phyloP scores from a whole-genome alignment of 2,888 invertebrate species.

The Ethmia dodecea region DNA sequence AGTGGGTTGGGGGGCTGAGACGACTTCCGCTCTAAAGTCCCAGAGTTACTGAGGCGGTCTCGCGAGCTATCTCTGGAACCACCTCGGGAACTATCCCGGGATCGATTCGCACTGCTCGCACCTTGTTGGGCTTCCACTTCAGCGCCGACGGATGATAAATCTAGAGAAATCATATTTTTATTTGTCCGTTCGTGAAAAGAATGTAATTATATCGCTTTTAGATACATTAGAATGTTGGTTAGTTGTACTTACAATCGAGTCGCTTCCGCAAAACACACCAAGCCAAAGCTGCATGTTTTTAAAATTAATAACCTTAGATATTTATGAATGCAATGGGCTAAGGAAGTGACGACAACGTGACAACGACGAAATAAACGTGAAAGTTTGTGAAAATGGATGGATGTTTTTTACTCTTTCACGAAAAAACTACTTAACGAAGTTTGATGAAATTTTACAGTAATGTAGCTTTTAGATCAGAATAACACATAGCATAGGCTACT shows the following conservation, averaged over 20 bases:
- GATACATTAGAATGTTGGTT: background rate
- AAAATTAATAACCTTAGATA: constrained; percentile 22
- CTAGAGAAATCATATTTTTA: constrained; percentile 56
- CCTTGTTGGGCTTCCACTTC: constrained; percentile 77
- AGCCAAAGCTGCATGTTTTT: constrained; percentile 87
- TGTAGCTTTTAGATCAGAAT: too few species aligned
- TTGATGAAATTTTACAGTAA: too few species aligned
- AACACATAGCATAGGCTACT: too few species aligned
- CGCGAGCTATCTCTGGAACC: constrained; percentile 69
- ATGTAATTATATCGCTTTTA: background rate
- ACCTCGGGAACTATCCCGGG: constrained; percentile 65
- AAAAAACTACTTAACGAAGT: too few species aligned
- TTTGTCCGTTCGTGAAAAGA: background rate
- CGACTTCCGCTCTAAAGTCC: constrained; percentile 61
- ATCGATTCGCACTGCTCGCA: constrained; percentile 44
- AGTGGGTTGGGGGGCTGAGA: constrained; percentile 69
- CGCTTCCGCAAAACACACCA: constrained; percentile 95
- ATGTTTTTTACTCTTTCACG: too few species aligned
- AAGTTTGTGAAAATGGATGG: too few species aligned
- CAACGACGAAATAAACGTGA: too few species aligned
- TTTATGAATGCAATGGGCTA: too few species aligned
- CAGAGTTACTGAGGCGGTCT: constrained; percentile 65
- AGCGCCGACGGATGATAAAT: constrained; percentile 86
- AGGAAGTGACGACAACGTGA: too few species aligned
- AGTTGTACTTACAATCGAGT: constrained; percentile 88